Evolutionary conservation across 1,140 invertebrate genomes (phyloP).

Genomic region (Proales similis): DNA sequence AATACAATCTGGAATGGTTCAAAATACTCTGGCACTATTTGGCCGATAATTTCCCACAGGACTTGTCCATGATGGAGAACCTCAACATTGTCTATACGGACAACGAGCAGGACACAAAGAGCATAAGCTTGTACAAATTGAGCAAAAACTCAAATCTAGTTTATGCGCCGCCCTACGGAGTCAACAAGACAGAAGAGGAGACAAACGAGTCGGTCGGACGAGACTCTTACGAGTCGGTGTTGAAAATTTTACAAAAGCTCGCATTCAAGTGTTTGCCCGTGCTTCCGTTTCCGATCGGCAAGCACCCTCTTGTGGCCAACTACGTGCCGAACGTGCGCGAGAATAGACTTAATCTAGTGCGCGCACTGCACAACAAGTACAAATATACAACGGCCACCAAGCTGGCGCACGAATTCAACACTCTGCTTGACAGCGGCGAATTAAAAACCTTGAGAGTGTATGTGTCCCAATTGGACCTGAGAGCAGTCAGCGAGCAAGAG

Average conservation of each 20-base stretch:
- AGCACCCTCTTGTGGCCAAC: not conserved
- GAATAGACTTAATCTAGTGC: not conserved
- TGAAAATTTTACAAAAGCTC: slow-evolving; percentile 17
- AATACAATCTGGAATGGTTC: slow-evolving; percentile 25
- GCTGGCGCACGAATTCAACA: slow-evolving; percentile 31
- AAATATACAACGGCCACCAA: slow-evolving; percentile 2
- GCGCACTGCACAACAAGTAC: slow-evolving; percentile 5
- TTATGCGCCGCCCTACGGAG: not conserved
- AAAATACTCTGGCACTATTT: slow-evolving; percentile 37
- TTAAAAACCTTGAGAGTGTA: slow-evolving; percentile 14
- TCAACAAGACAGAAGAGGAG: not conserved
- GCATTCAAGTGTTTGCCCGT: slow-evolving; percentile 8
- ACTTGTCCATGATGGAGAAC: slow-evolving; percentile 18
- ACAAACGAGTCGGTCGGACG: not conserved
- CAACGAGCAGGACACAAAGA: not conserved
- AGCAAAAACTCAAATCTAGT: slow-evolving; percentile 21
- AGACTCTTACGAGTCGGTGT: slow-evolving; percentile 4
- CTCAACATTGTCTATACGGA: slow-evolving; percentile 6
- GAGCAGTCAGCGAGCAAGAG: not conserved
- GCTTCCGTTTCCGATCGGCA: not conserved
- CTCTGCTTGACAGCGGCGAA: slow-evolving; percentile 6
- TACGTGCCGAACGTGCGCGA: slow-evolving; percentile 9
- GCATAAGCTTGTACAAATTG: slow-evolving; percentile 14
- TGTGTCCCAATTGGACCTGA: slow-evolving; percentile 18
- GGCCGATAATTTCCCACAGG: slow-evolving; percentile 21